Evolutionary conservation across 2,113 vertebrate genomes (phyloP).

Genomic region (Rafetus swinhoei): DNA sequence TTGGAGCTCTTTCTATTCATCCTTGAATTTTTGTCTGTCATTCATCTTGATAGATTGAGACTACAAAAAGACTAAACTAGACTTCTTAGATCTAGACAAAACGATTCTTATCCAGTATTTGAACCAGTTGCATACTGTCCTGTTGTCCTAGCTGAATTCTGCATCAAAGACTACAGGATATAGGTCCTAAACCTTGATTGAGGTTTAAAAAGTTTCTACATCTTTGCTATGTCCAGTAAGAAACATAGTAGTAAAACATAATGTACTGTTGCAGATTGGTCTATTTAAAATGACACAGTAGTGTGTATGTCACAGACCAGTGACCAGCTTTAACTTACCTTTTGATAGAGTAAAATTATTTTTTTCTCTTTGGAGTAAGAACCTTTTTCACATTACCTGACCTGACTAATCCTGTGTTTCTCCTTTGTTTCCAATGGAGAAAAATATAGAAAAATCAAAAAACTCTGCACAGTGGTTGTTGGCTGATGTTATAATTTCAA

Average conservation of each 20-base stretch:
- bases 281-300: neutral
- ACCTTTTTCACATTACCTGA: neutral
- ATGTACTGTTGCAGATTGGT: neutral
- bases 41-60: conserved; percentile 21
- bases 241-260: neutral
- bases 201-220: conserved; percentile 31
- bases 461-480: neutral
- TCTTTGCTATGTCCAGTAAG: neutral
- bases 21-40: neutral
- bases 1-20: conserved; percentile 32
- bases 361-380: neutral
- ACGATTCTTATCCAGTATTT: neutral
- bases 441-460: neutral
- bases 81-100: conserved; percentile 16
- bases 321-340: neutral
- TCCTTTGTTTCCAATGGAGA: conserved; percentile 10
- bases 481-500: neutral
- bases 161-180: neutral
- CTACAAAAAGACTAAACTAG: neutral
- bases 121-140: neutral
- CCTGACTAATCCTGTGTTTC: conserved; percentile 1
- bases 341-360: neutral
- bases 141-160: conserved; percentile 15
- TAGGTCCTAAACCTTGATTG: neutral
- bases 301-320: neutral